phyloP scores from a whole-genome alignment of 2,113 vertebrate species.

The Dipodomys stephensi region DNA sequence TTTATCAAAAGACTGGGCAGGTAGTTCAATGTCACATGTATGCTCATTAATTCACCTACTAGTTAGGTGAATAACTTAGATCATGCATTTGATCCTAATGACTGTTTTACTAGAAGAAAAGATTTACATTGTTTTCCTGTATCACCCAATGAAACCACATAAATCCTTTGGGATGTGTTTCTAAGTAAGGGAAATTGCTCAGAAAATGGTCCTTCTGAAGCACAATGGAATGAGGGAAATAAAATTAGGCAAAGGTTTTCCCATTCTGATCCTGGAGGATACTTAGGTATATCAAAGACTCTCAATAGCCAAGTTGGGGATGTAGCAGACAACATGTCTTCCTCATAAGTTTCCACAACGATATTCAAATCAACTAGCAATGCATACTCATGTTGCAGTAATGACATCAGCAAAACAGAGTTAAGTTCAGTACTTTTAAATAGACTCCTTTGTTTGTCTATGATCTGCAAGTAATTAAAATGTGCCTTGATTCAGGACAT shows the following conservation, averaged over 20 bases:
- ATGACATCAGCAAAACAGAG: background rate
- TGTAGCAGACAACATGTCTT: background rate
- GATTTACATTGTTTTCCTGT: background rate
- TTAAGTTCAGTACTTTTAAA: background rate
- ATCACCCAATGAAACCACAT: conserved; percentile 30
- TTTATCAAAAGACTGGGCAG: background rate
- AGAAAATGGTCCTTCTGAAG: background rate
- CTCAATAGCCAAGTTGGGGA: conserved; percentile 21
- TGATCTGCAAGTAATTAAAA: conserved; percentile 18
- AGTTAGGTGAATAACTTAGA: conserved; percentile 37
- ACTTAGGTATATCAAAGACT: background rate
- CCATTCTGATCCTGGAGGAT: background rate
- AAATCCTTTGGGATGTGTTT: conserved; percentile 9
- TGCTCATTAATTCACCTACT: conserved; percentile 10
- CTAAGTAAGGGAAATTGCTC: background rate
- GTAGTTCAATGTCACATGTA: background rate
- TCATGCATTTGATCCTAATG: conserved; percentile 3
- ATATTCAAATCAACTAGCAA: background rate
- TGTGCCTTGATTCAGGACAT: background rate
- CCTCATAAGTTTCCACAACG: background rate
- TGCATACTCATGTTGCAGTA: background rate
- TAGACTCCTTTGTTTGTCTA: background rate
- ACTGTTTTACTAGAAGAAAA: background rate
- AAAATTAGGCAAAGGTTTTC: background rate
- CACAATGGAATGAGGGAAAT: background rate